Evolutionary conservation across 2,888 invertebrate genomes (phyloP).

Genomic region (Drosophila macrothrix): DNA sequence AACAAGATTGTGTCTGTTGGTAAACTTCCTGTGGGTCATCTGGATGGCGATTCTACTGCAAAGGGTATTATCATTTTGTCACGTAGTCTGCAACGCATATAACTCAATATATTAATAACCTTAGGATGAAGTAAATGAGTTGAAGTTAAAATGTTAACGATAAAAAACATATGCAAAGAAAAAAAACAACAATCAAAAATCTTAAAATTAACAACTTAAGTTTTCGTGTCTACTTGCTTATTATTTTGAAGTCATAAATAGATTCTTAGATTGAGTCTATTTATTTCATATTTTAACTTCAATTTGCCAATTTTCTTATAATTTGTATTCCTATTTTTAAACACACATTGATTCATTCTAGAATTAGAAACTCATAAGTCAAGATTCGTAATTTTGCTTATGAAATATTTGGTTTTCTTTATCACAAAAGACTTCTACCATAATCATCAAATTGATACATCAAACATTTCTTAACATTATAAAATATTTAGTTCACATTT

Average conservation of each 20-base stretch:
- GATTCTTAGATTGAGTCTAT: neutral
- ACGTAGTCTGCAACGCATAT: neutral
- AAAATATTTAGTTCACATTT: neutral
- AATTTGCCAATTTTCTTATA: neutral
- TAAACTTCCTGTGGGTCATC: constrained; percentile 23
- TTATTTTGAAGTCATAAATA: neutral
- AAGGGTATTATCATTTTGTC: neutral
- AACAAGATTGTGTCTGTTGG: constrained; percentile 5
- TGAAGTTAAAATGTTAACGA: too few relatives aligned
- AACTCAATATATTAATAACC: neutral
- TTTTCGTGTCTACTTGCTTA: neutral
- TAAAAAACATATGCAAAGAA: too few relatives aligned
- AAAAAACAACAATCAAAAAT: too few relatives aligned
- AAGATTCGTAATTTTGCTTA: neutral
- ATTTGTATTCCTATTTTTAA: neutral
- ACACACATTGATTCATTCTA: neutral
- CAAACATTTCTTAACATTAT: neutral
- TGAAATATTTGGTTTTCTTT: neutral
- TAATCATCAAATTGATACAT: too few relatives aligned
- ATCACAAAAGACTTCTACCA: neutral
- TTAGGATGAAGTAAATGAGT: neutral
- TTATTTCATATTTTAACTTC: neutral
- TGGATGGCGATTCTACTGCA: neutral
- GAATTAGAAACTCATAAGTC: neutral
- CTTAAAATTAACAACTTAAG: too few relatives aligned